Evolutionary conservation across 1,140 invertebrate genomes (phyloP).

Genomic region (Bradysia coprophila): DNA sequence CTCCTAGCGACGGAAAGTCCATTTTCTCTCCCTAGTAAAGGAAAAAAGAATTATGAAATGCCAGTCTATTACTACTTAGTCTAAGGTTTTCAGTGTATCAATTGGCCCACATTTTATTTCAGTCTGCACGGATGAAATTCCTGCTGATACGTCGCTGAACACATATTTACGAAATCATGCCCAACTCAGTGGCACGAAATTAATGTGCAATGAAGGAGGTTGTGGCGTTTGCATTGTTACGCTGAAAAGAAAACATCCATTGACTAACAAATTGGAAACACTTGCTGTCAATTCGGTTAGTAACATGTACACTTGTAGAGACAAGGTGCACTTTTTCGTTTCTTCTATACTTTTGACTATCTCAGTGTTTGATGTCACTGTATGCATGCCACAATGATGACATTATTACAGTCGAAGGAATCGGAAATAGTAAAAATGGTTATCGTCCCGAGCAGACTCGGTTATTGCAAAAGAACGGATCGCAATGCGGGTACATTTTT

Average conservation of each 20-base stretch:
- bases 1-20: too few relatives aligned
- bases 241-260: slow-evolving; percentile 30
- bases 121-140: too few relatives aligned
- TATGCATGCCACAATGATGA: slow-evolving; percentile 46
- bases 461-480: neutral
- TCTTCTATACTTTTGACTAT: too few relatives aligned
- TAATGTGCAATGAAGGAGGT: slow-evolving; percentile 60
- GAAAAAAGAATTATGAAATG: too few relatives aligned
- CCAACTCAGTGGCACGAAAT: slow-evolving; percentile 55
- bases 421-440: slow-evolving; percentile 36
- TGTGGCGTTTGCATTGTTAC: slow-evolving; percentile 60
- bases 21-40: too few relatives aligned
- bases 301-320: slow-evolving; percentile 3
- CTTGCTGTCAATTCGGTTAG: slow-evolving; percentile 60
- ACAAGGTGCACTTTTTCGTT: too few relatives aligned
- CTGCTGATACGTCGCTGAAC: slow-evolving; percentile 38
- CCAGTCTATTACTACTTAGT: too few relatives aligned
- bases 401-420: slow-evolving; percentile 54
- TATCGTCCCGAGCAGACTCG: neutral
- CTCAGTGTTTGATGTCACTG: slow-evolving; percentile 42
- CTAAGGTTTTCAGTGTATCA: too few relatives aligned
- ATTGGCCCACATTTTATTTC: too few relatives aligned
- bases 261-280: slow-evolving; percentile 28
- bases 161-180: slow-evolving; percentile 46
- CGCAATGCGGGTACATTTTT: slow-evolving; percentile 16